Conservation (phyloP, 2,888 invertebrate genomes). For the Lithosia quadra region DNA sequence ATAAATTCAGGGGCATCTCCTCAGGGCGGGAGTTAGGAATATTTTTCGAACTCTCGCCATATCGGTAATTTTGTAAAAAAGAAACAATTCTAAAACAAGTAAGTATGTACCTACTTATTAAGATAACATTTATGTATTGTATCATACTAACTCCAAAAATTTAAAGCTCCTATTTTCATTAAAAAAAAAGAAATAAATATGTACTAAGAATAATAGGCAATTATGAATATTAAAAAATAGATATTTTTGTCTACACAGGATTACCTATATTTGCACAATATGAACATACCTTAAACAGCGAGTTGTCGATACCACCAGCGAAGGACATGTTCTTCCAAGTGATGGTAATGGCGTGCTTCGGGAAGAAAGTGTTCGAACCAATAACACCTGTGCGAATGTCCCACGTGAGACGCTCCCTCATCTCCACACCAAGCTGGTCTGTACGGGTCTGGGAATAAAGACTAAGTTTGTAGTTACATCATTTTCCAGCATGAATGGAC, state of each 20-base stretch:
- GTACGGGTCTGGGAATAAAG: constrained; percentile 85
- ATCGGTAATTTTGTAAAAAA: too few species aligned
- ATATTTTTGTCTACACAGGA: background rate
- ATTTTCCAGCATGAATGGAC: background rate
- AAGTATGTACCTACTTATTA: too few species aligned
- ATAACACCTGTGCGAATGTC: constrained; percentile 96
- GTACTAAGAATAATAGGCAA: too few species aligned
- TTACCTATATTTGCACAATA: background rate
- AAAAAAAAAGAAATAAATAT: too few species aligned
- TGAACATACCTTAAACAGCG: constrained; percentile 88
- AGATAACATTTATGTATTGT: too few species aligned
- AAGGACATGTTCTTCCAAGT: constrained; percentile 99
- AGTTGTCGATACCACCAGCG: constrained; percentile 94
- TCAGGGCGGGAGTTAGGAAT: too few species aligned
- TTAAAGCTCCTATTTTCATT: too few species aligned
- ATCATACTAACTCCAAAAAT: too few species aligned
- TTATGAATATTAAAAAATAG: too few species aligned
- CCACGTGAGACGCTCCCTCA: constrained; percentile 94
- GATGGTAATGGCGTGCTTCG: constrained; percentile 95
- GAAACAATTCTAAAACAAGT: too few species aligned
- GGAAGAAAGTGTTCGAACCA: constrained; percentile 95
- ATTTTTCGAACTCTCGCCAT: too few species aligned
- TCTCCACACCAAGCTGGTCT: constrained; percentile 94
- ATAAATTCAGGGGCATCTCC: too few species aligned
- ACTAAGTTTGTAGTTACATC: background rate